phyloP scores from a whole-genome alignment of 2,113 vertebrate genomes.

The Amphiprion ocellaris region DNA sequence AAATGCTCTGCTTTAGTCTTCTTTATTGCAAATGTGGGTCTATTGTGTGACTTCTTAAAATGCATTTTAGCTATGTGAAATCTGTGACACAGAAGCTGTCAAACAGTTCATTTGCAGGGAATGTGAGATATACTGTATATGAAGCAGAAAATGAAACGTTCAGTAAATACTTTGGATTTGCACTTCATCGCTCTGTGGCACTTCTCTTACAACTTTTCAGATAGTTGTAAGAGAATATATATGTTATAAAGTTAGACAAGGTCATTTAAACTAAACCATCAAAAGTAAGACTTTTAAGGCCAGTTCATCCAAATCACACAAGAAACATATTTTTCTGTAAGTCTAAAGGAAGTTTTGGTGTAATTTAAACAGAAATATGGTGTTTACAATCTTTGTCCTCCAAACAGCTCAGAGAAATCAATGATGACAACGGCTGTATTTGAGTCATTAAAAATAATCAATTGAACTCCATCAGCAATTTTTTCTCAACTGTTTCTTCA shows the following conservation, averaged over 20 bases:
- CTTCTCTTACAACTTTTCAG: too few species aligned
- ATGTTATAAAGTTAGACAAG: too few species aligned
- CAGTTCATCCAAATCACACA: too few species aligned
- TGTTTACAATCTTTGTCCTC: background rate
- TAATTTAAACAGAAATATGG: background rate
- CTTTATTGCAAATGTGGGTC: background rate
- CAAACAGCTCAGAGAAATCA: background rate
- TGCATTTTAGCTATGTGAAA: background rate
- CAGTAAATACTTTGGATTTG: background rate
- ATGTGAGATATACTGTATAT: background rate
- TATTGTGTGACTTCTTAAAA: background rate
- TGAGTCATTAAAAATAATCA: background rate
- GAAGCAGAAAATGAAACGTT: constrained; percentile 27
- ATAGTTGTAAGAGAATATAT: too few species aligned
- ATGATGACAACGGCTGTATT: background rate
- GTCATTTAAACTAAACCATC: too few species aligned
- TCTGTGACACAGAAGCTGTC: background rate
- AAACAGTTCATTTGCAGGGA: background rate
- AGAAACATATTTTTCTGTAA: background rate
- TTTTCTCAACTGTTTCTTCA: background rate
- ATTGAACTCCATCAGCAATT: background rate
- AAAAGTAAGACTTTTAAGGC: too few species aligned
- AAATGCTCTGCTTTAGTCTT: background rate
- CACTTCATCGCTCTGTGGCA: background rate
- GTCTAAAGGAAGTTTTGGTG: background rate